A percentile compares a stretch with the other conserved stretches of the same genome.
Conservation (phyloP, 2,888 invertebrate species). For the Papilio gigon region DNA sequence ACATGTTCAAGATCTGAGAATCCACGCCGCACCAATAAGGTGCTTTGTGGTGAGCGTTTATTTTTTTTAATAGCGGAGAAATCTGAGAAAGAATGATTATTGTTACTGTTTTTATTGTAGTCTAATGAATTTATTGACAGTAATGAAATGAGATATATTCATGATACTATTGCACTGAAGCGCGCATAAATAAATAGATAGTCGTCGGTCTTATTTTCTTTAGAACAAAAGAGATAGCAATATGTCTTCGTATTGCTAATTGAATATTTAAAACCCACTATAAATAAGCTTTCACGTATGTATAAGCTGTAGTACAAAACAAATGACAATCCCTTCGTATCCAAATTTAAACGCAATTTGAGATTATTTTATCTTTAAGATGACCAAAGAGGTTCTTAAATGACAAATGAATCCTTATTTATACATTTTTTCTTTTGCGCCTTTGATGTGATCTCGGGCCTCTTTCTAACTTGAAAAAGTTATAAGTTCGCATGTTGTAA, state of each 20-base stretch:
- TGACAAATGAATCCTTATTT: too few relatives aligned
- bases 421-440: too few relatives aligned
- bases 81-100: constrained; percentile 36
- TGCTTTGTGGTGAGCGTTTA: constrained; percentile 20
- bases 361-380: too few relatives aligned
- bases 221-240: neutral
- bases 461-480: neutral
- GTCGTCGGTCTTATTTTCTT: neutral
- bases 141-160: neutral
- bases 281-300: neutral
- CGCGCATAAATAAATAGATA: neutral
- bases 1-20: constrained; percentile 33
- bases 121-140: constrained; percentile 22
- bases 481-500: neutral
- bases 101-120: constrained; percentile 23
- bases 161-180: neutral
- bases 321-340: neutral
- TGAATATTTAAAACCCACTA: too few relatives aligned
- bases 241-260: too few relatives aligned
- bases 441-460: neutral
- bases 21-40: constrained; percentile 21
- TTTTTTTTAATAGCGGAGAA: constrained; percentile 27
- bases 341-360: neutral
- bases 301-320: neutral
- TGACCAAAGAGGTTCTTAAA: too few relatives aligned